Conservation (phyloP, 2,797 vertebrate species). For the Sebastolobus alascanus region DNA sequence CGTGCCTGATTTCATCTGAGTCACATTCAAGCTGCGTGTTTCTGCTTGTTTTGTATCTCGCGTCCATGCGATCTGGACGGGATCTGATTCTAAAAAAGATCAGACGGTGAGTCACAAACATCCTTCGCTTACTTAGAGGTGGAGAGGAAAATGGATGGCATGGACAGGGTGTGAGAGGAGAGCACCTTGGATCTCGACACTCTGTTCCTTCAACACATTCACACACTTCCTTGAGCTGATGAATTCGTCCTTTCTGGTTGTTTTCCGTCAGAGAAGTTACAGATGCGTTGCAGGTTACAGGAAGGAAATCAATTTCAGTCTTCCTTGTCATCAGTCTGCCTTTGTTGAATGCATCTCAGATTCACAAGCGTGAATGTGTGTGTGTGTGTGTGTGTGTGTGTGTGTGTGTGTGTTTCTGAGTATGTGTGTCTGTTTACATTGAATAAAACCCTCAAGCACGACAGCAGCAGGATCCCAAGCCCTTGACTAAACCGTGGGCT, state of each 20-base stretch:
- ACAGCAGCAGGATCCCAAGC: conserved; percentile 66
- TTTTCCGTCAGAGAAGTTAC: conserved; percentile 32
- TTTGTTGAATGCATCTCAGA: conserved; percentile 47
- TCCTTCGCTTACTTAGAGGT: conserved; percentile 17
- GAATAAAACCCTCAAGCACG: conserved; percentile 57
- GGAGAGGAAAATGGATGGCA: conserved; percentile 19
- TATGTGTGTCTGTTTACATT: conserved; percentile 46
- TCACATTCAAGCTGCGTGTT: conserved; percentile 2
- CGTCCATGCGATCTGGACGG: neutral
- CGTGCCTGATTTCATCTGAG: conserved; percentile 9
- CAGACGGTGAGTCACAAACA: conserved; percentile 19
- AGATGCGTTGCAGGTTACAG: conserved; percentile 42
- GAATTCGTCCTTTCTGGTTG: conserved; percentile 19
- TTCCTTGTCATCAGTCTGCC: conserved; percentile 40
- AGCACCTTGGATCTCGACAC: neutral
- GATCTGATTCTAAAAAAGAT: conserved; percentile 24
- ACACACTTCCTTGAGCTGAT: conserved; percentile 4
- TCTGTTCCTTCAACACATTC: conserved; percentile 4
- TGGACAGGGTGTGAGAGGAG: neutral
- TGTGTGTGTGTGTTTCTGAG: conserved; percentile 38
- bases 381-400: conserved; percentile 4
- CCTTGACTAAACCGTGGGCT: conserved; percentile 75
- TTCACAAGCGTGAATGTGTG: conserved; percentile 27
- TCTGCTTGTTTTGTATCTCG: conserved; percentile 1
- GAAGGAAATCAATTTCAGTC: conserved; percentile 56